phyloP scores from a whole-genome alignment of 2,113 vertebrate genomes.

The Heterotilapia buettikoferi region DNA sequence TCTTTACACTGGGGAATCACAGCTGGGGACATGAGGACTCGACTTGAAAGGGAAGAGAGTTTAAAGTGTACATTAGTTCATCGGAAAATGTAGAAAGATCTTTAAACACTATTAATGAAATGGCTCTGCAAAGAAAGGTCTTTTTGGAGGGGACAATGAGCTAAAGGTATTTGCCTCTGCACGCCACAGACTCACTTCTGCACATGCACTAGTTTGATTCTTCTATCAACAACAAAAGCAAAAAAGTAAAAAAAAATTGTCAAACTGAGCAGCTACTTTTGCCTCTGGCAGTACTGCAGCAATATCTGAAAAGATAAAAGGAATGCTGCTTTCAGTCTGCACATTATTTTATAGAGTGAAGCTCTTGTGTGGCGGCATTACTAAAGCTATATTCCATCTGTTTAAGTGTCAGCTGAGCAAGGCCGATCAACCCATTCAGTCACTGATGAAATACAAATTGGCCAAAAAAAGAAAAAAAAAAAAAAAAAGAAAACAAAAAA shows the following conservation, averaged over 20 bases:
- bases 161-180: neutral
- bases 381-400: conserved; percentile 21
- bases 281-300: neutral
- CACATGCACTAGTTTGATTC: neutral
- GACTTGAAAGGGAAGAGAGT: conserved; percentile 4
- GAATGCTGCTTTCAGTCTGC: neutral
- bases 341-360: neutral
- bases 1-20: neutral
- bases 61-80: neutral
- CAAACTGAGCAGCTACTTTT: neutral
- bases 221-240: neutral
- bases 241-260: accelerated
- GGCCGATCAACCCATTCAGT: neutral
- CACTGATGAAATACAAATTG: conserved; percentile 13
- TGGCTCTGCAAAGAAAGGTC: neutral
- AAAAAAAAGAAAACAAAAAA: no score
- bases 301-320: neutral
- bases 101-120: neutral
- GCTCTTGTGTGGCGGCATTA: neutral
- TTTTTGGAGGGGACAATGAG: neutral
- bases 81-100: neutral
- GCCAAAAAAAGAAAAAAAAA: neutral
- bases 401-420: neutral
- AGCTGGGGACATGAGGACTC: neutral
- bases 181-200: neutral